Conservation (phyloP, 53 echinoderm and acorn worm species). For the Echinometra lucunter region DNA sequence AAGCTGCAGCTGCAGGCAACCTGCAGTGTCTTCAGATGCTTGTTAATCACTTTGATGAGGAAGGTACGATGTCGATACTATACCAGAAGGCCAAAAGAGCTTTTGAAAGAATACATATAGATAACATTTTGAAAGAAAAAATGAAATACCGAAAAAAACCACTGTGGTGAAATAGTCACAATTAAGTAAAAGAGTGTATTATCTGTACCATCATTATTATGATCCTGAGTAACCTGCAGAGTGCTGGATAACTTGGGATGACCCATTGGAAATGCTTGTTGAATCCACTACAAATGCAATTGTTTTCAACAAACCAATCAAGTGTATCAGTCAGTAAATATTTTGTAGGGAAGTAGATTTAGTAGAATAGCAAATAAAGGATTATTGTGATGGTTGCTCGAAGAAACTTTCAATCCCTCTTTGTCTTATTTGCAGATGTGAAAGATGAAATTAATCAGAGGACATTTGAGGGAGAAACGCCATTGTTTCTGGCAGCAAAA, state of each 20-base stretch:
- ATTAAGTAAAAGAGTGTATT: too few species aligned
- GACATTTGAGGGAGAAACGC: conserved; percentile 87
- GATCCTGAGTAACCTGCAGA: too few species aligned
- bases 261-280: too few species aligned
- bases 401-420: background rate
- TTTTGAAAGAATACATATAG: too few species aligned
- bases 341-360: too few species aligned
- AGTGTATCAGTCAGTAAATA: too few species aligned
- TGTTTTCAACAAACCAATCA: too few species aligned
- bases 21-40: conserved; percentile 80
- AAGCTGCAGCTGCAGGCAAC: conserved; percentile 84
- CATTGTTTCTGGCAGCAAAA: conserved; percentile 81
- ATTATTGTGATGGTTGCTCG: background rate
- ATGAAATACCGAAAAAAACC: background rate
- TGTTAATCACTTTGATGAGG: conserved; percentile 68
- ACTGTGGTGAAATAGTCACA: background rate
- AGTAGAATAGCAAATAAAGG: background rate
- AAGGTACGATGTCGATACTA: conserved; percentile 8
- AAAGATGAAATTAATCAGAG: conserved; percentile 68
- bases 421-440: conserved; percentile 67
- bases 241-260: too few species aligned
- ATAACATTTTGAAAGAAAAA: background rate
- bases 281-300: too few species aligned
- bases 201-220: too few species aligned
- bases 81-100: too few species aligned